Conservation (phyloP, 1,140 invertebrate genomes). For the Teleogryllus occipitalis region DNA sequence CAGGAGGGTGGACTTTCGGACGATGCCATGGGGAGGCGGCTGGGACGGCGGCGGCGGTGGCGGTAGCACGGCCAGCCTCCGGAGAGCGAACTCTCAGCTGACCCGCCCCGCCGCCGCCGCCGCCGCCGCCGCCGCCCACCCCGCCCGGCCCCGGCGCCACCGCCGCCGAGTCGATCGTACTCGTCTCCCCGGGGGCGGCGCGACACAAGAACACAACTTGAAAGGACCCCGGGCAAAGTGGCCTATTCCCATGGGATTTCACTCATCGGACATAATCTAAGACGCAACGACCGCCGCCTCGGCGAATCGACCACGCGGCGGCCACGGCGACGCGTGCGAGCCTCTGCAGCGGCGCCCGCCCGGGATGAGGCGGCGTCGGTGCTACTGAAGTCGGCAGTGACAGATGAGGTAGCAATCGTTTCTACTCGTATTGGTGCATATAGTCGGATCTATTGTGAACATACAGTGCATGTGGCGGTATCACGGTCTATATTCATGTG, state of each 20-base stretch:
- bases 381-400: too few species aligned
- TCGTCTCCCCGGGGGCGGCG: not conserved
- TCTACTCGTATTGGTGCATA: too few species aligned
- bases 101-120: not conserved
- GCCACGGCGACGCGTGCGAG: too few species aligned
- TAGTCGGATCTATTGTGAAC: too few species aligned
- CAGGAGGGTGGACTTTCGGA: too few species aligned
- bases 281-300: not conserved
- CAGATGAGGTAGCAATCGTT: too few species aligned
- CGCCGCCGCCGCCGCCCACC: too few species aligned
- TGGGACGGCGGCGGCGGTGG: not conserved
- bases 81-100: slow-evolving; percentile 11
- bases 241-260: slow-evolving; percentile 21
- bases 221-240: slow-evolving; percentile 19
- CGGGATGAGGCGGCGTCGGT: too few species aligned
- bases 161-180: not conserved
- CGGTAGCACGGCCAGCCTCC: not conserved
- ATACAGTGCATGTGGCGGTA: too few species aligned
- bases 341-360: too few species aligned
- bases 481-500: too few species aligned
- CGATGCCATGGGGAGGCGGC: not conserved
- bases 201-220: slow-evolving; percentile 17
- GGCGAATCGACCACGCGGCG: too few species aligned
- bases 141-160: not conserved
- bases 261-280: slow-evolving; percentile 15